Conservation (phyloP, 2,797 vertebrate species). For the Emydoidea blandingii region DNA sequence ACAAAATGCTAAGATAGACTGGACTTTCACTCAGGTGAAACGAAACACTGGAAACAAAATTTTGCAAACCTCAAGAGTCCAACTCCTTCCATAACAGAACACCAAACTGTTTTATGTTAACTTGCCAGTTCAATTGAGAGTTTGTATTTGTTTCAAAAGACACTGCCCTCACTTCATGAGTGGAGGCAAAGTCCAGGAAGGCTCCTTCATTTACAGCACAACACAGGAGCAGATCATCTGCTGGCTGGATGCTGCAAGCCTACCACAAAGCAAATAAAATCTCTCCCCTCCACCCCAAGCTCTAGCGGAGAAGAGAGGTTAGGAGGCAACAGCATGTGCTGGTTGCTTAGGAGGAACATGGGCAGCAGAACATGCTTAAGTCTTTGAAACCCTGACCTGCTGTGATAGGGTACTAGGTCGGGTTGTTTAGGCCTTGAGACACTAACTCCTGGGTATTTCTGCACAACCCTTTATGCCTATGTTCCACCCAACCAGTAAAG, state of each 20-base stretch:
- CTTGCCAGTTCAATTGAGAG: not conserved
- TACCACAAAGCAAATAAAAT: not conserved
- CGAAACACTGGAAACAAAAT: not conserved
- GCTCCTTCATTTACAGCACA: not conserved
- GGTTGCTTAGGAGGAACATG: not conserved
- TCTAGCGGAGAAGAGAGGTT: not conserved
- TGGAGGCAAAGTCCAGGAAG: constrained; percentile 5
- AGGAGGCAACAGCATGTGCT: not conserved
- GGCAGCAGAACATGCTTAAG: not conserved
- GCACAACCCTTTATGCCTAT: not conserved
- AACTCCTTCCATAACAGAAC: not conserved
- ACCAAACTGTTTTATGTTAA: not conserved
- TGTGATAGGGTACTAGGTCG: not conserved
- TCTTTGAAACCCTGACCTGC: not conserved
- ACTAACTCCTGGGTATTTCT: not conserved
- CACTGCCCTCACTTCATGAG: not conserved
- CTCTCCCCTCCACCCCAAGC: not conserved
- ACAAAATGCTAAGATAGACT: not conserved
- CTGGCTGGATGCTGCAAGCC: accelerated
- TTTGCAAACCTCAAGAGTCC: not conserved
- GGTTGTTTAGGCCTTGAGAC: not conserved
- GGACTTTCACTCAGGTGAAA: not conserved
- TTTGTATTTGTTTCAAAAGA: not conserved
- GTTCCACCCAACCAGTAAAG: not conserved
- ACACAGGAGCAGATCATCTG: not conserved